These are phyloP conservation scores for Scophthalmus maximus DNA, from an alignment of 2,113 vertebrate species.

Conservation along the genomic window DNA sequence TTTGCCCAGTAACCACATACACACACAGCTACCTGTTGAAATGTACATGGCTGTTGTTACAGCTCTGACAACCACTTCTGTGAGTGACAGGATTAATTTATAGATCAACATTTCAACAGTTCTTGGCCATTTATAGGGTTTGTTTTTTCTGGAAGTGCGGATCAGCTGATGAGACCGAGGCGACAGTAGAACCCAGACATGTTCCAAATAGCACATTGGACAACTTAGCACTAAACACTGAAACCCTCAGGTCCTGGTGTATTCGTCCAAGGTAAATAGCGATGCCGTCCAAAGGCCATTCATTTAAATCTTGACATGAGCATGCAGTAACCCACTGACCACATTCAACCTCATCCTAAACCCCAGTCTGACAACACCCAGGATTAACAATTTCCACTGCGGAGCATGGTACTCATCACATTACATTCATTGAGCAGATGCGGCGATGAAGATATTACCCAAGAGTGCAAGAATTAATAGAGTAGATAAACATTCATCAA, in stretches of 20 bases:
- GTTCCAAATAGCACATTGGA: conserved; percentile 51
- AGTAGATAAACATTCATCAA: too few relatives aligned
- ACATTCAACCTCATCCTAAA: conserved; percentile 34
- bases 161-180: conserved; percentile 13
- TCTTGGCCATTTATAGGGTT: neutral
- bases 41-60: neutral
- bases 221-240: conserved; percentile 56
- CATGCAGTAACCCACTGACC: conserved; percentile 37
- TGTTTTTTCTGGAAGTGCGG: neutral
- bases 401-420: neutral
- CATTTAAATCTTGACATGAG: conserved; percentile 50
- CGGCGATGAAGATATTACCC: too few relatives aligned
- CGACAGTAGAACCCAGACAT: conserved; percentile 21
- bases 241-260: conserved; percentile 26
- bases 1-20: conserved; percentile 46
- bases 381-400: conserved; percentile 24
- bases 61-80: neutral
- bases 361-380: conserved; percentile 40
- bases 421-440: too few relatives aligned
- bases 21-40: conserved; percentile 8
- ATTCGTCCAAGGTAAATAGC: conserved; percentile 49
- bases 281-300: conserved; percentile 31
- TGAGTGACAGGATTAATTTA: neutral
- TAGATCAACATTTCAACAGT: neutral
- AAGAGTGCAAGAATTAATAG: too few relatives aligned